phyloP scores from a whole-genome alignment of 2,888 invertebrate species.

The Teinopalpus imperialis region DNA sequence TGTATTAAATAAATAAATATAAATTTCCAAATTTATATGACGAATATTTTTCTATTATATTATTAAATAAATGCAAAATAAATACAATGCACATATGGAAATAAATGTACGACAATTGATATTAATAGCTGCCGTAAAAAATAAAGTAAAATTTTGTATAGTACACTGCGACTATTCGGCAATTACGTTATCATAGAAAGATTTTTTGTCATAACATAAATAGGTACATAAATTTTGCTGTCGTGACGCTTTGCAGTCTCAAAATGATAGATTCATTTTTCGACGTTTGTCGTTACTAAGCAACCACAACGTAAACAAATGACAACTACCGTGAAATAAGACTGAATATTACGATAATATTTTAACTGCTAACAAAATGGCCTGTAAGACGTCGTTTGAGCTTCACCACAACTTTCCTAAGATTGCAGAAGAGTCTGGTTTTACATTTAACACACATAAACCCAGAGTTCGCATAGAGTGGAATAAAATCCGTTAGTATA shows the following conservation, averaged over 20 bases:
- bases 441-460: slow-evolving; percentile 84
- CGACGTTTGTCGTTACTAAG: slow-evolving; percentile 10
- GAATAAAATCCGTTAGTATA: slow-evolving; percentile 84
- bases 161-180: no score
- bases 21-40: no score
- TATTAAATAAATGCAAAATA: no score
- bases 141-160: no score
- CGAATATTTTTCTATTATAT: no score
- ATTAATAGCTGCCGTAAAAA: no score
- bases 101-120: no score
- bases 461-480: slow-evolving; percentile 83
- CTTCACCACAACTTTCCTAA: slow-evolving; percentile 87
- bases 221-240: no score
- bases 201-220: no score
- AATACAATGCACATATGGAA: no score
- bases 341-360: neutral
- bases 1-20: no score
- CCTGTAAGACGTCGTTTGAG: slow-evolving; percentile 71
- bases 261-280: neutral
- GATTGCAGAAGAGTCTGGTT: slow-evolving; percentile 86
- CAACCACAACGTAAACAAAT: slow-evolving; percentile 14
- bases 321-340: neutral
- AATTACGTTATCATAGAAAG: no score
- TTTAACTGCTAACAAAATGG: slow-evolving; percentile 44
- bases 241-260: neutral